Evolutionary conservation across 1,140 invertebrate genomes (phyloP).

Genomic region (Ostrea denselamellosa): DNA sequence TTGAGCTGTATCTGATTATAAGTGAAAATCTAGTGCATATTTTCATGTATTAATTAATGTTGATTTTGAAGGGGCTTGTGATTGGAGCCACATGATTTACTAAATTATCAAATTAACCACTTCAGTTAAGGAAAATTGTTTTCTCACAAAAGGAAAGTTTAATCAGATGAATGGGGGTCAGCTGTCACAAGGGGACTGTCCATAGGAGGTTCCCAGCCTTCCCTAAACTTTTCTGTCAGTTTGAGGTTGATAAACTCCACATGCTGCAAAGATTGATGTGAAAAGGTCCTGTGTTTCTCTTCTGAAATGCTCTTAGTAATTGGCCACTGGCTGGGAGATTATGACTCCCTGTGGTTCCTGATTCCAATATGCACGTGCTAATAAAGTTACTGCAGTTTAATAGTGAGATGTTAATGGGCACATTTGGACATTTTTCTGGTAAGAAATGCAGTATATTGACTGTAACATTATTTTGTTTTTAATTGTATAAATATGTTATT

Average conservation of each 20-base stretch:
- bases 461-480: background rate
- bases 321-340: background rate
- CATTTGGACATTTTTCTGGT: background rate
- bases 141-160: constrained; percentile 33
- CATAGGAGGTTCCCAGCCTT: background rate
- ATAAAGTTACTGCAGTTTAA: constrained; percentile 20
- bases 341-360: background rate
- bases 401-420: background rate
- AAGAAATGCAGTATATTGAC: constrained; percentile 1
- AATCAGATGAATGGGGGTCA: constrained; percentile 19
- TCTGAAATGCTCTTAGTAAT: background rate
- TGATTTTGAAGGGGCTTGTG: background rate
- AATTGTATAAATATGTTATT: background rate
- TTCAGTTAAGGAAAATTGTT: constrained; percentile 28
- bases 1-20: too few species aligned
- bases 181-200: background rate
- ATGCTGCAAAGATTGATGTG: constrained; percentile 34
- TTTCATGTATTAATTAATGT: background rate
- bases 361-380: background rate
- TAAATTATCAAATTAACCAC: constrained; percentile 12
- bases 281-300: background rate
- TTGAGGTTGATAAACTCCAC: constrained; percentile 24
- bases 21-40: background rate
- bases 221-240: background rate
- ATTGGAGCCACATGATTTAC: constrained; percentile 25